Base-by-base conservation (phyloP, 2,888 invertebrate genomes). In the Artemia sinica region DNA sequence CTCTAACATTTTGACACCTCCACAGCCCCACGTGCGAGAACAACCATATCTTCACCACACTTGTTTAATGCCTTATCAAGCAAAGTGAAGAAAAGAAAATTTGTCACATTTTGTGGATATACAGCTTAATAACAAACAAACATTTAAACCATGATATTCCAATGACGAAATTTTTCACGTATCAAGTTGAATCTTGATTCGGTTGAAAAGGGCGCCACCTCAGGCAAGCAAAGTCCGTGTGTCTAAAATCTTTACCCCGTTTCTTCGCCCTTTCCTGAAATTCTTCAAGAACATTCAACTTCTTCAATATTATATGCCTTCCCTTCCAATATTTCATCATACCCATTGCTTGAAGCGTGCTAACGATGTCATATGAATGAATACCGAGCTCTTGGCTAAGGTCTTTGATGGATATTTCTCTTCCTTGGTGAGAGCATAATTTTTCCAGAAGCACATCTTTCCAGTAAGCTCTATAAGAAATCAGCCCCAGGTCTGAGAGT, bases 241-340 rank as follows among this genome's bases (percentile, higher is more conserved):
- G 87, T 77, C 91, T 89, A 75, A 88, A 86, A 75, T 88, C 85
- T 41, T 82, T 77, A 65, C 87, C 87, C 58, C 87, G 82, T 67
- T 85, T 82, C 75, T 87, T 84, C 72, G 88, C 86, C 69, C 91
- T 85, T 69, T 92, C 89, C 70, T 88, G 85, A 78, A 90, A 92
- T 76, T 94, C 94, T 76, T 95, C 94, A 73, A 95, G 83, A 71
- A 95, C 88, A 78, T 95, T 95, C 87, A 90, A 89, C 80, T 91
- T 90, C 78, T 92, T 94, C 69, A 96, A 82, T 68, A 96, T 91
- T 74, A 96, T 89, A 80, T 96, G 96, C 78, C 94, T 93, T 71
- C 95, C 95, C 80, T 96, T 96, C 95, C 96, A 97, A 78, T 97
- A 97, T 79, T 97, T 96, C 86, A 97, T 89, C 84, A 97, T 91